Evolutionary conservation across 2,113 vertebrate genomes (phyloP), one percentile per base, ranked within the genome.

Genomic region (Pteropus alecto): DNA sequence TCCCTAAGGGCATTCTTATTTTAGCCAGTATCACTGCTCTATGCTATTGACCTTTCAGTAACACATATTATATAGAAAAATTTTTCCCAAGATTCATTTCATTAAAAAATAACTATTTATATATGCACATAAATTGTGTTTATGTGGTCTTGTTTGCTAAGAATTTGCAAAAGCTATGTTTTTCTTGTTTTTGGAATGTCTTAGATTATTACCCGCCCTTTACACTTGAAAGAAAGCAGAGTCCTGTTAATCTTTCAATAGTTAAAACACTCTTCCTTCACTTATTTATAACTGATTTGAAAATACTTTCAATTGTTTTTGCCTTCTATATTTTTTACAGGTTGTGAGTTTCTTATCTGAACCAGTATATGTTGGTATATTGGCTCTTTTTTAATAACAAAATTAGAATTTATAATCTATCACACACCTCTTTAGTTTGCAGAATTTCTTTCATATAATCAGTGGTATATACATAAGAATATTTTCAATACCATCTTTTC

Each of bases 11-110:
- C 30, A 77, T 71, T 87, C 70, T 74, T 76, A 41, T 77, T 93
- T 87, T 94, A 70, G 15, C 28, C 33, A 41, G 10, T 35, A 63
- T 54, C 74, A 90, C 13, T 79, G 61, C 41, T 96, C 92, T 41
- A 79, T 90, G n/a, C 51, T 76, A 24, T 22, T 87, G 90, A 95
- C 83, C 89, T 96, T 94, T 93, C 21, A 35, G 9, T 90, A 92
- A 67, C 10, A 21, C 76, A 70, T 77, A 76, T 91, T 43, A 58
- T 43, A 58, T 9, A 18, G 38, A 94, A 21, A 18, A 18, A 70
- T 58, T 38, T 63, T 41, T 9, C 6, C 18, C 11, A 58, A 33
- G 48, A 76, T 88, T 38, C 4, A 94, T 70, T 87, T 95, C n/a
- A 78, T 92, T 95, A n/a, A 63, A 48, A 77, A 54, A 3, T 11